A percentile compares a stretch with the other conserved stretches of the same genome.
phyloP scores from a whole-genome alignment of 2,888 invertebrate genomes.

The Euzophera pinguis region DNA sequence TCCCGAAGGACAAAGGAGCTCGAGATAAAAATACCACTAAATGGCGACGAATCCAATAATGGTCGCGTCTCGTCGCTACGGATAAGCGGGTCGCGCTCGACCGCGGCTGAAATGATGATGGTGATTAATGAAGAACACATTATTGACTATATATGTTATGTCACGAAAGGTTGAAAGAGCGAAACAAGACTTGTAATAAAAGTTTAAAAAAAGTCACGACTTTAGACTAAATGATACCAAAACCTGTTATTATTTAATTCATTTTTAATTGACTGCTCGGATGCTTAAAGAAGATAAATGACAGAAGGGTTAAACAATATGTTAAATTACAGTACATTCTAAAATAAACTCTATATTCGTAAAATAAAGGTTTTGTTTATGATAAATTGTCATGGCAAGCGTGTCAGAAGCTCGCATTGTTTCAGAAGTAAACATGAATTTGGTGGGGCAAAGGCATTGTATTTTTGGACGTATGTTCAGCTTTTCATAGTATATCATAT shows the following conservation, averaged over 20 bases:
- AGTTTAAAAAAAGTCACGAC: background rate
- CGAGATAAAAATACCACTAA: too few species aligned
- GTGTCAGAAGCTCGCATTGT: slow-evolving; percentile 31
- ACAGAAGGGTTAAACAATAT: slow-evolving; percentile 30
- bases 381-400: slow-evolving; percentile 26
- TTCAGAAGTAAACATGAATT: slow-evolving; percentile 44
- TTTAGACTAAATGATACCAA: background rate
- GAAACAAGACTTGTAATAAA: too few species aligned
- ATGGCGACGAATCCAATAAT: too few species aligned
- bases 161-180: too few species aligned
- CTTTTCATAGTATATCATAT: slow-evolving; percentile 1
- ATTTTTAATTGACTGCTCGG: slow-evolving; percentile 36
- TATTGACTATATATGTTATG: too few species aligned
- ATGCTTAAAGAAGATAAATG: slow-evolving; percentile 37
- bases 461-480: background rate
- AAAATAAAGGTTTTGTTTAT: slow-evolving; percentile 24
- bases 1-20: too few species aligned
- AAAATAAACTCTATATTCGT: slow-evolving; percentile 25
- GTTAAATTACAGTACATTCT: slow-evolving; percentile 17
- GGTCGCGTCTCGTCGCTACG: too few species aligned
- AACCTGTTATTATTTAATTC: slow-evolving; percentile 12
- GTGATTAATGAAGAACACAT: too few species aligned
- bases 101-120: too few species aligned
- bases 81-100: too few species aligned
- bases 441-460: slow-evolving; percentile 32